Base-by-base conservation (phyloP, 1,140 invertebrate species). In the Monomorium pharaonis region DNA sequence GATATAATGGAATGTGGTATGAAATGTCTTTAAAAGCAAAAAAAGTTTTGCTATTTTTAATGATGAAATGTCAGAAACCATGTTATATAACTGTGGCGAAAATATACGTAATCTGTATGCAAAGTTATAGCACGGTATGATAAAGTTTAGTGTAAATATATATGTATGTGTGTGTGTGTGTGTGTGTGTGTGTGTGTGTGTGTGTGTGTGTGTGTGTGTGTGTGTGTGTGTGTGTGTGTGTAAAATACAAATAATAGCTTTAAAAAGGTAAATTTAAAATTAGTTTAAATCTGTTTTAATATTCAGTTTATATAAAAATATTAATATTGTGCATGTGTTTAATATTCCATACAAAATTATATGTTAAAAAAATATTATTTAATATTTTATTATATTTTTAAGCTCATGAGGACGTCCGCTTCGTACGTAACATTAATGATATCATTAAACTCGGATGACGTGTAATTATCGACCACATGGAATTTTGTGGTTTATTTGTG, bases 401-500 rank as follows among this genome's bases (percentile, higher is more conserved):
- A 78, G 76, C 14, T 78, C n/a, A 78, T 78, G 76, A 67, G 2
- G 37, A 24, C 60, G 21, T 67, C 76, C 10, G 60, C 21, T 30
- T 78, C 76, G n/a, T 78, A 67, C n/a, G 3, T 78, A 33, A 78
- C 30, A 5, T 21, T 78, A 78, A 78, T 78, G 76, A 0, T 67
- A n/a, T 78, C 76, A 30, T 37, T 78, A 67, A 65, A 24, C 5
- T 37, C 76, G 14, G 24, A 37, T 12, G n/a, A 78, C 10, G 4
- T 14, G 14, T 78, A 33, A 67, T 33, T n/a, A 62, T 24, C 21
- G 7, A 4, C 9, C 9, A 37, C 37, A 33, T 67, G 30, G 7
- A 67, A 18, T 27, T 18, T 16, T 67, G n/a, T 18, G 9, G 30
- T 24, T 67, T 51, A 30, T 77, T 10, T 47, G 9, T 78, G 44